These are phyloP conservation scores for Sitobion miscanthi DNA, from an alignment of 1,140 invertebrate species.

Conservation along the genomic window DNA sequence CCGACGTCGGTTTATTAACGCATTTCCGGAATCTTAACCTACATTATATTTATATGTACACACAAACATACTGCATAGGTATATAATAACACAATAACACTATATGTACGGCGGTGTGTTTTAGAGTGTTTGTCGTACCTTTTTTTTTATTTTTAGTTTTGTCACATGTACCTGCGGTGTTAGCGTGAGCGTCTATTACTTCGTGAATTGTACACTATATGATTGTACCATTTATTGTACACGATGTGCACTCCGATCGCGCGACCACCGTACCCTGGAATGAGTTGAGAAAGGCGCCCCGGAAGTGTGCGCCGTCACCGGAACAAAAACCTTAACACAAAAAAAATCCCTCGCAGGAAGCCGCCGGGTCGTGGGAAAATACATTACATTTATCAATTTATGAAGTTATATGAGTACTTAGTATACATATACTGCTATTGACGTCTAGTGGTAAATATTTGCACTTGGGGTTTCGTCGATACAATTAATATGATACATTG, in stretches of 20 bases:
- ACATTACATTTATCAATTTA: not conserved
- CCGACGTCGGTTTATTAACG: not conserved
- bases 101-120: not conserved
- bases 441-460: not conserved
- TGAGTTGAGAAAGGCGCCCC: constrained; percentile 2
- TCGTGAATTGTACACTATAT: too few relatives aligned
- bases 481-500: too few relatives aligned
- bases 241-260: not conserved
- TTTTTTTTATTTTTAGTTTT: not conserved
- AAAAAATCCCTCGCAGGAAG: not conserved
- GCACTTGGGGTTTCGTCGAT: not conserved
- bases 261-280: not conserved
- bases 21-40: constrained; percentile 53
- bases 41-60: not conserved
- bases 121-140: not conserved
- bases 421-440: not conserved
- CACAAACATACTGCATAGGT: not conserved
- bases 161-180: not conserved
- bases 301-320: not conserved
- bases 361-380: not conserved
- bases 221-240: not conserved
- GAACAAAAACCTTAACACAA: not conserved
- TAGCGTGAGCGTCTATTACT: not conserved
- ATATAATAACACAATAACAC: too few relatives aligned
- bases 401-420: not conserved